phyloP scores from a whole-genome alignment of 2,888 invertebrate species.

The Brenthis ino region DNA sequence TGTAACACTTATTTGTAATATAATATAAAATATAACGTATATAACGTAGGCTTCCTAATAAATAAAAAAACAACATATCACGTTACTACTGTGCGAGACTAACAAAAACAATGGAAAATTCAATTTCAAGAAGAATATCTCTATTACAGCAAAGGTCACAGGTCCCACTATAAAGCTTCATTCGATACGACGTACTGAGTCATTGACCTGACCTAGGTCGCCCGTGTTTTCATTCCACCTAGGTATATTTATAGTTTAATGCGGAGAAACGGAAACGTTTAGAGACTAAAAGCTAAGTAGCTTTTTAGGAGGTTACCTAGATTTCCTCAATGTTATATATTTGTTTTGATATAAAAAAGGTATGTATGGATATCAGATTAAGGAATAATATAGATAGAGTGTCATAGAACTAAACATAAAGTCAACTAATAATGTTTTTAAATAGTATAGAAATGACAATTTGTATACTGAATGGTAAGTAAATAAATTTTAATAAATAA shows the following conservation, averaged over 20 bases:
- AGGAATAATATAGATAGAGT: no score
- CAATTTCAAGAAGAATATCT: neutral
- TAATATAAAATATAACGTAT: no score
- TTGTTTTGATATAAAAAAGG: neutral
- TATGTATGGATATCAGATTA: no score
- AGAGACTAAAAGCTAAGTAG: neutral
- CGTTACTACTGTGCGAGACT: no score
- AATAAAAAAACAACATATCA: no score
- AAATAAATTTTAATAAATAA: no score
- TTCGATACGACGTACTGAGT: constrained; percentile 19
- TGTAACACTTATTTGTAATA: no score
- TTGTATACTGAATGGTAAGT: no score
- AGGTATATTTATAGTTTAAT: constrained; percentile 2
- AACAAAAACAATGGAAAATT: neutral
- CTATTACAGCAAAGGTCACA: constrained; percentile 13
- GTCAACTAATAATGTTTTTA: no score
- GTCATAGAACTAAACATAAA: no score
- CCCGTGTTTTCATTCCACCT: constrained; percentile 4
- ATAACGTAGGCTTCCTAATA: no score
- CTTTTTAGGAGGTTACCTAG: neutral
- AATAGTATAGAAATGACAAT: no score
- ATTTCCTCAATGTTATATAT: neutral
- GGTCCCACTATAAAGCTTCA: constrained; percentile 10
- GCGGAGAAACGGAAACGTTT: constrained; percentile 8
- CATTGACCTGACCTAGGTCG: constrained; percentile 25